Evolutionary conservation across 2,113 vertebrate species (phyloP).

Genomic region (Phylloscopus trochiloides): DNA sequence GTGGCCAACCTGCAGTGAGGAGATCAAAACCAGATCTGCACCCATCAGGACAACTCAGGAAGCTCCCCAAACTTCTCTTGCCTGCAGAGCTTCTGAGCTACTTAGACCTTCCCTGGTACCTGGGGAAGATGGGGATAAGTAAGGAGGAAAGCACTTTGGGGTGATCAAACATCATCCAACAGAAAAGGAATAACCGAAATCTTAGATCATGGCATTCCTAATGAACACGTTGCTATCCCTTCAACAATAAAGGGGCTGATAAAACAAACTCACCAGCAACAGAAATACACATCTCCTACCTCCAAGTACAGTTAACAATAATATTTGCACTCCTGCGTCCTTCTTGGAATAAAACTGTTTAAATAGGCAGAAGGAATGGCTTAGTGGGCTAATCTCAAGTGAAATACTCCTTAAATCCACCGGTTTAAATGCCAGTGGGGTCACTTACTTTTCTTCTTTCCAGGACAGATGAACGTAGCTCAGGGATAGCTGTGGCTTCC

Average conservation of each 20-base stretch:
- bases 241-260: neutral
- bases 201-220: neutral
- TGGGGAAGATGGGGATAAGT: neutral
- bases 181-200: neutral
- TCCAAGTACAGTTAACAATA: conserved; percentile 29
- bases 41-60: fast-evolving
- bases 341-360: conserved; percentile 14
- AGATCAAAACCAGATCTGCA: neutral
- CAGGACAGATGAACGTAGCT: neutral
- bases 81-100: neutral
- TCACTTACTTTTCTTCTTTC: neutral
- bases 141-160: neutral
- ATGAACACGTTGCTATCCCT: neutral
- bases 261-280: neutral
- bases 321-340: conserved; percentile 8
- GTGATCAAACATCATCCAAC: neutral
- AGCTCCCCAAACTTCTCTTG: neutral
- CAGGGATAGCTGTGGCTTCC: neutral
- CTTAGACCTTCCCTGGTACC: neutral
- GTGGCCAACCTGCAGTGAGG: neutral
- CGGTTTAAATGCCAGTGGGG: neutral
- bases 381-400: neutral
- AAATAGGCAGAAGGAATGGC: neutral
- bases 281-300: conserved; percentile 19
- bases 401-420: neutral